These are phyloP conservation scores for Ranitomeya variabilis DNA, from an alignment of 2,113 vertebrate species.

Conservation along the genomic window DNA sequence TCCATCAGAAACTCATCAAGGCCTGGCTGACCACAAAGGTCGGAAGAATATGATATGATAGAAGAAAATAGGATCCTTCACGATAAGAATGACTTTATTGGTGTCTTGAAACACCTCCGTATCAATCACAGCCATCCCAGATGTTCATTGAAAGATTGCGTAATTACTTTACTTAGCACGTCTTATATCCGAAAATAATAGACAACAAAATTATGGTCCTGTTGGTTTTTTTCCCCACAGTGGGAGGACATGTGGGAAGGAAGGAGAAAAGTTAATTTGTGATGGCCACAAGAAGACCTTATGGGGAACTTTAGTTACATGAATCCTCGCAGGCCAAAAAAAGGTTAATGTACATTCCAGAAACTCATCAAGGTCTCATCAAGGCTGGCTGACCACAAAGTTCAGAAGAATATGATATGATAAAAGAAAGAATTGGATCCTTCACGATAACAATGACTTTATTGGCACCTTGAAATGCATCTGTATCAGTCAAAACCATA, in stretches of 20 bases:
- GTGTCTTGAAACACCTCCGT: not conserved
- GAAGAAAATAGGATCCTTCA: not conserved
- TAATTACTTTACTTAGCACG: not conserved
- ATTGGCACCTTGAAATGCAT: not conserved
- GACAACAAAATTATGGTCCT: slow-evolving; percentile 5
- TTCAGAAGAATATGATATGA: slow-evolving; percentile 16
- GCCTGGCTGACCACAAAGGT: slow-evolving; percentile 17
- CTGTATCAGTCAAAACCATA: not conserved
- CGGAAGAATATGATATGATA: slow-evolving; percentile 12
- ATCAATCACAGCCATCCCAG: slow-evolving; percentile 18
- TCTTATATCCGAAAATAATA: not conserved
- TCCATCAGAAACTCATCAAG: slow-evolving; percentile 42
- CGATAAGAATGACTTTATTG: slow-evolving; percentile 17
- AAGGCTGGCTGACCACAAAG: not conserved
- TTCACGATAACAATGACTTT: slow-evolving; percentile 15
- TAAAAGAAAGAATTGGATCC: not conserved
- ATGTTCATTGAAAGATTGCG: not conserved
- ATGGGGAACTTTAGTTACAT: not conserved
- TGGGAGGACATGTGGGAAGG: not conserved
- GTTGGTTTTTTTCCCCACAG: not conserved
- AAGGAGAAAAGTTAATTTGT: not conserved
- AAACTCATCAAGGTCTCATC: slow-evolving; percentile 29
- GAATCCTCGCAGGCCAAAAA: slow-evolving; percentile 39
- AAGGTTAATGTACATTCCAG: slow-evolving; percentile 52
- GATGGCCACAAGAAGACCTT: slow-evolving; percentile 28